Percentiles rank a stretch among this genome's conserved stretches.
Evolutionary conservation across 1,140 invertebrate species (phyloP).

Genomic region (Drosophila ironensis): DNA sequence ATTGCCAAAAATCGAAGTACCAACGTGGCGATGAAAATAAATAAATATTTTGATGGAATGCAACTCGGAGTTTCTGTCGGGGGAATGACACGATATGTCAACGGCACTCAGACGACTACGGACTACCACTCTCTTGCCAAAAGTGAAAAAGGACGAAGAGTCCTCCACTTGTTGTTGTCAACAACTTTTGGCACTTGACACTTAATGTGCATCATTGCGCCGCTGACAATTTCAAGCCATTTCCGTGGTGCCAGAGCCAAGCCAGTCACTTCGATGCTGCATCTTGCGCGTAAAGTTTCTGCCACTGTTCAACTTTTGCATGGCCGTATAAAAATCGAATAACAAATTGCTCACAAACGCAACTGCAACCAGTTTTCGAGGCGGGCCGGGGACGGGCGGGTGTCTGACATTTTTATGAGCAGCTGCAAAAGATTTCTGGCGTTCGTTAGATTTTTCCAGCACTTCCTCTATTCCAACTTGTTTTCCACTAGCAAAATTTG

Average conservation of each 20-base stretch:
- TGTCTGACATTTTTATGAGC: constrained; percentile 71
- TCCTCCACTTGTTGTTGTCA: constrained; percentile 56
- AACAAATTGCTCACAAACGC: constrained; percentile 67
- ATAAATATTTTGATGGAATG: constrained; percentile 55
- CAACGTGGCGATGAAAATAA: constrained; percentile 51
- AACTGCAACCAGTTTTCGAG: constrained; percentile 33
- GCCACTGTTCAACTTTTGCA: constrained; percentile 58
- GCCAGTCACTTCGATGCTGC: constrained; percentile 26
- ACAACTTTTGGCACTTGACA: constrained; percentile 78
- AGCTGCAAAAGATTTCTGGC: constrained; percentile 69
- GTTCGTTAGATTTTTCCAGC: constrained; percentile 25
- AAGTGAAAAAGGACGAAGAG: not conserved
- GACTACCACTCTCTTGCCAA: not conserved
- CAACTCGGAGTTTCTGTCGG: constrained; percentile 5
- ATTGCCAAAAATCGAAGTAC: constrained; percentile 51
- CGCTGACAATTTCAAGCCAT: constrained; percentile 78
- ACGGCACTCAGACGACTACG: constrained; percentile 17
- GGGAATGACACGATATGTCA: constrained; percentile 44
- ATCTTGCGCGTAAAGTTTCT: constrained; percentile 4
- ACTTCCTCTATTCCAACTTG: constrained; percentile 38
- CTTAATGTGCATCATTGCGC: constrained; percentile 79
- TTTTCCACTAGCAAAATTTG: constrained; percentile 62
- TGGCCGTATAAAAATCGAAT: constrained; percentile 72
- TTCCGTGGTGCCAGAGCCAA: constrained; percentile 62
- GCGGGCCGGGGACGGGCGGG: not conserved